A percentile compares a stretch with the other conserved stretches of the same genome.
Conservation (phyloP, 2,113 vertebrate species). For the Jacana jacana region DNA sequence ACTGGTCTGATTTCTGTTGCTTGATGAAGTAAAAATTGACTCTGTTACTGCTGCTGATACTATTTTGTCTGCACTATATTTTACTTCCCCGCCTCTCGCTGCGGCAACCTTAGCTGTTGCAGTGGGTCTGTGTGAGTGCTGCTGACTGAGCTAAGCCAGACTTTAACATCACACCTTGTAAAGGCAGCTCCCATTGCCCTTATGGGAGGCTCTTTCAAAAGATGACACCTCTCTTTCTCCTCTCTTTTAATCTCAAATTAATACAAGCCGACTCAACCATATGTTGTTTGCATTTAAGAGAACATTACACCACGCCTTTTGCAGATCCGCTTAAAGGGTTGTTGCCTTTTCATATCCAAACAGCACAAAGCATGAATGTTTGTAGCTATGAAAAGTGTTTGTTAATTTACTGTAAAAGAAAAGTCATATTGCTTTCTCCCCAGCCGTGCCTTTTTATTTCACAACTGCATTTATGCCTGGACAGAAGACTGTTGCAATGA, state of each 20-base stretch:
- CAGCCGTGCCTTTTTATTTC: not conserved
- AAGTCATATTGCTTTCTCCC: not conserved
- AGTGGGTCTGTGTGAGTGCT: not conserved
- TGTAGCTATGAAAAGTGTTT: not conserved
- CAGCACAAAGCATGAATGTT: not conserved
- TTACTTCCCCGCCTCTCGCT: not conserved
- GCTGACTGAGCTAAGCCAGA: slow-evolving; percentile 30
- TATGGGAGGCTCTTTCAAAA: slow-evolving; percentile 15
- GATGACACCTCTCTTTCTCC: not conserved
- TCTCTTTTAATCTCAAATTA: slow-evolving; percentile 8
- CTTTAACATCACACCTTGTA: slow-evolving; percentile 20
- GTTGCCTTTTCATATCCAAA: not conserved
- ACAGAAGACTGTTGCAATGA: not conserved
- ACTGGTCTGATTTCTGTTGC: not conserved
- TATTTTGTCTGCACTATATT: not conserved
- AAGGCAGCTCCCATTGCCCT: slow-evolving; percentile 6
- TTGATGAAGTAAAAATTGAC: not conserved
- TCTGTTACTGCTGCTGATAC: not conserved
- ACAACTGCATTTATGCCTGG: not conserved
- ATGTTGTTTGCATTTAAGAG: not conserved
- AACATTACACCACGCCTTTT: not conserved
- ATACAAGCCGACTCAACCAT: not conserved
- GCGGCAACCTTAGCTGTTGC: not conserved
- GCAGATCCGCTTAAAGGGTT: not conserved
- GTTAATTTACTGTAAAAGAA: not conserved